Base-by-base conservation (phyloP, 2,797 vertebrate species). In the Halcyon chelicuti region DNA sequence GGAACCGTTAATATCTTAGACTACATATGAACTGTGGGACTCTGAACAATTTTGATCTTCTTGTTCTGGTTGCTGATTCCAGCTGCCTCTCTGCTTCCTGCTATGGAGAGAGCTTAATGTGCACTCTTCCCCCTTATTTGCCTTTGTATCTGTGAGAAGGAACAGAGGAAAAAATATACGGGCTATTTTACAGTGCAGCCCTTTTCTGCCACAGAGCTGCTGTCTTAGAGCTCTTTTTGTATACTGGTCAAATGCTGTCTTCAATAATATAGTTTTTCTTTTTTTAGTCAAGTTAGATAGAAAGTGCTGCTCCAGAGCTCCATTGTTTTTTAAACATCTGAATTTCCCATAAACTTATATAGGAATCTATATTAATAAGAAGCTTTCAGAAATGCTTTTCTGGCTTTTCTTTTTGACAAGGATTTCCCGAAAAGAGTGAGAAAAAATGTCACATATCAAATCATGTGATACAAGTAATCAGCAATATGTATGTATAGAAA, bases 251-350 rank as follows among this genome's bases (percentile, higher is more conserved):
- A 39, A 40, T 3, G 2, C 4, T n/a, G 5, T 23, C 14, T 66
- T 70, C 19, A 49, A 1, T 29, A 44, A 11, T 42, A 8, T 6
- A 55, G 6, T 0, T 3, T 4, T n/a, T 1, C 71, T 44, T 62
- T 72, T 66, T 47, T 17, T 13, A 49, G 4, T 66, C 7, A 46
- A 12, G 3, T 3, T 71, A 4, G 44, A 42, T 5, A n/a, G 42
- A 47, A 66, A 88, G 8, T 58, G 3, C 3, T 70, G 5, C 7
- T 78, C 8, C 40, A 57, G 28, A 55, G 4, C 2, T 58, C 5
- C 20, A 29, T 3, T 46, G 2, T 40, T 72, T 18, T 81, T 47
- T 55, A 18, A 66, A 79, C 65, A 54, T 21, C 6, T 66, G 20
- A 65, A 51, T 62, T 85, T 89, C 22, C 12, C 10, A 9, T 73